Conservation (phyloP, 2,888 invertebrate species). For the Pheosia gnoma region DNA sequence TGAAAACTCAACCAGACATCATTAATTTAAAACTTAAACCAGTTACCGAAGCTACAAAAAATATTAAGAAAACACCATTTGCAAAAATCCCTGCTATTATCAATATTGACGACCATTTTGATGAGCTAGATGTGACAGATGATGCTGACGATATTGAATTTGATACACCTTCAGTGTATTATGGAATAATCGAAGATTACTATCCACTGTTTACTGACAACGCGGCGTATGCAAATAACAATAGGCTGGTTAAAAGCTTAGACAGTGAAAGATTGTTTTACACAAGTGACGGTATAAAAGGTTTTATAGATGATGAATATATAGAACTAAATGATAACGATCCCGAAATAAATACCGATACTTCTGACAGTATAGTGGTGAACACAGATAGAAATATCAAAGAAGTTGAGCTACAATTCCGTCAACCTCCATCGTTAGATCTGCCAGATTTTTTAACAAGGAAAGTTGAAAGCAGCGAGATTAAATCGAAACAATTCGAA, state of each 20-base stretch:
- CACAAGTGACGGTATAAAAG: constrained; percentile 27
- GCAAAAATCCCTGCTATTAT: not conserved
- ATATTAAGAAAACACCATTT: not conserved
- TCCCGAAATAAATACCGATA: not conserved
- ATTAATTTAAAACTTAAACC: not conserved
- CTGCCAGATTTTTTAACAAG: constrained; percentile 63
- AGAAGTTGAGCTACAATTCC: constrained; percentile 42
- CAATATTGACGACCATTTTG: not conserved
- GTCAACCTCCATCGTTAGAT: constrained; percentile 56
- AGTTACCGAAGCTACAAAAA: not conserved
- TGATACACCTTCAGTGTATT: constrained; percentile 38
- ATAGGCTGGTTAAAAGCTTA: constrained; percentile 47
- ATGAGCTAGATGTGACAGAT: not conserved
- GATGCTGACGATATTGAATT: constrained; percentile 3
- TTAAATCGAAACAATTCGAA: constrained; percentile 18
- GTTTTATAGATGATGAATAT: not conserved
- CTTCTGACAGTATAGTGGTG: constrained; percentile 1
- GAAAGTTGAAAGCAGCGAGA: constrained; percentile 45
- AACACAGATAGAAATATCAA: constrained; percentile 13
- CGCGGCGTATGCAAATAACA: constrained; percentile 45
- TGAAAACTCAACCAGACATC: not conserved
- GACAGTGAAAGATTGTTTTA: constrained; percentile 58
- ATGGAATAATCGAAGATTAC: constrained; percentile 61
- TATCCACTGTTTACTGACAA: constrained; percentile 68
- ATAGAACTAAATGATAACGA: not conserved